phyloP scores from a whole-genome alignment of 2,797 vertebrate genomes.

The Clarias laeviceps region DNA sequence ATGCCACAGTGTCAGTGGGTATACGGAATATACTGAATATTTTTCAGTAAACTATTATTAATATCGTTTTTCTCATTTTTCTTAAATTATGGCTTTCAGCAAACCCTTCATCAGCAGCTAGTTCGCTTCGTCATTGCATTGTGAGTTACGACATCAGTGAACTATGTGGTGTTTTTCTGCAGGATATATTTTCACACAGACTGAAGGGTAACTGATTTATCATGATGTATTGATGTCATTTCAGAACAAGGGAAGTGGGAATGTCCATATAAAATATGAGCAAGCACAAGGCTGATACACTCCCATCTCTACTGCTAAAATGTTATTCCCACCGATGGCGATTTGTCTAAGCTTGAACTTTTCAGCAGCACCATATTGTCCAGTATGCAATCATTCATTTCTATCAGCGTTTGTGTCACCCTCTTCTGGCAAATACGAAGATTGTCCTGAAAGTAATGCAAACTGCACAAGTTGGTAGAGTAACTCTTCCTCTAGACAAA shows the following conservation, averaged over 20 bases:
- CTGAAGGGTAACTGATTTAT: not conserved
- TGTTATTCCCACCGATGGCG: not conserved
- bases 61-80: too few species aligned
- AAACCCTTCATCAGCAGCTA: too few species aligned
- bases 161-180: not conserved
- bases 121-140: not conserved
- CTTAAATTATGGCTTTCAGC: not conserved
- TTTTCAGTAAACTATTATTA: not conserved
- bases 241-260: not conserved
- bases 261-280: not conserved
- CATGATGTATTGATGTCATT: not conserved
- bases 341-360: not conserved
- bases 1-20: not conserved
- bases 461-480: too few species aligned
- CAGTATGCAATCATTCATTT: not conserved
- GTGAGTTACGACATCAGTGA: not conserved
- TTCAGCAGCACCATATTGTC: not conserved
- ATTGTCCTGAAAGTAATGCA: too few species aligned
- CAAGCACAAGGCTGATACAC: not conserved
- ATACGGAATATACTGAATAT: rapidly evolving
- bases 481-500: too few species aligned
- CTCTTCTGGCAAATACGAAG: conserved; percentile 24
- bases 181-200: not conserved
- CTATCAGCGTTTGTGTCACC: conserved; percentile 21
- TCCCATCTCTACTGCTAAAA: not conserved